Evolutionary conservation across 2,888 invertebrate species (phyloP).

Genomic region (Spodoptera exigua): DNA sequence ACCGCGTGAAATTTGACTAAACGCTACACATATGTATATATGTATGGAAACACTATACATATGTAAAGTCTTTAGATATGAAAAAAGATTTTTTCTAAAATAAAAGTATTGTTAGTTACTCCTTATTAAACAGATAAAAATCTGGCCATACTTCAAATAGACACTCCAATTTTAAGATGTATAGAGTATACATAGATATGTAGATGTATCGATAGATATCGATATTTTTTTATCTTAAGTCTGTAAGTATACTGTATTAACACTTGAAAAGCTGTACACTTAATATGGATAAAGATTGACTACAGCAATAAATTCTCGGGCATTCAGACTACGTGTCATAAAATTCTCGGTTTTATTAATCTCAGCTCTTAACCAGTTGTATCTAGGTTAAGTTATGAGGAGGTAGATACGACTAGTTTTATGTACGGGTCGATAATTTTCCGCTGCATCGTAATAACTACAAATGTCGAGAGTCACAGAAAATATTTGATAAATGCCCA

Average conservation of each 20-base stretch:
- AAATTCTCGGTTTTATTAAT: constrained; percentile 23
- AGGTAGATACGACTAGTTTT: constrained; percentile 14
- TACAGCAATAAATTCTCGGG: constrained; percentile 14
- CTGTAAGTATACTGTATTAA: neutral
- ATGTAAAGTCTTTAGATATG: too few species aligned
- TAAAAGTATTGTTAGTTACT: too few species aligned
- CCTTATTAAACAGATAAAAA: too few species aligned
- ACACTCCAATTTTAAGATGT: too few species aligned
- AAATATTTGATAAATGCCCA: constrained; percentile 18
- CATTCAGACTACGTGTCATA: constrained; percentile 8
- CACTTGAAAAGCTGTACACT: neutral
- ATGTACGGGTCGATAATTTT: neutral
- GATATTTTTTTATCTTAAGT: too few species aligned
- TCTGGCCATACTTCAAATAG: too few species aligned
- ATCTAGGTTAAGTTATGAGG: constrained; percentile 19
- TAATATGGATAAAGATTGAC: constrained; percentile 6
- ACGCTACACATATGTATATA: too few species aligned
- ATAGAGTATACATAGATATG: too few species aligned
- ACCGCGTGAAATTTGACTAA: too few species aligned
- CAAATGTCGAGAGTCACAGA: constrained; percentile 3
- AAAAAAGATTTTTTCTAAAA: too few species aligned
- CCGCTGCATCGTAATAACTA: constrained; percentile 13
- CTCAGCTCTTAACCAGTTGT: neutral
- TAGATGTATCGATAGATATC: too few species aligned
- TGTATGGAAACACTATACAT: too few species aligned